Evolutionary conservation across 2,113 vertebrate species (phyloP).

Genomic region (Pleuronectes platessa): DNA sequence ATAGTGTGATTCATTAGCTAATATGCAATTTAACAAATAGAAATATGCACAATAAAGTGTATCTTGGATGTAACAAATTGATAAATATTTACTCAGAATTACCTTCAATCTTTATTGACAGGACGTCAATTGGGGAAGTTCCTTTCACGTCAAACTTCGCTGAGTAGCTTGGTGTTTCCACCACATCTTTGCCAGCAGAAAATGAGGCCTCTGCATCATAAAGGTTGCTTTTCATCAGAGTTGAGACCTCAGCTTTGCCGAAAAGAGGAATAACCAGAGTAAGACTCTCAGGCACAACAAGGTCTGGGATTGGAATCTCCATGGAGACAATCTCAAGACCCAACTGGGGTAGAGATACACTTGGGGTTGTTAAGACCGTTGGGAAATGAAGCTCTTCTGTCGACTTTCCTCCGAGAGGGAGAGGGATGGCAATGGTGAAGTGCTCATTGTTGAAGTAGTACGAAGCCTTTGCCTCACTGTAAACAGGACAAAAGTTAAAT

Average conservation of each 20-base stretch:
- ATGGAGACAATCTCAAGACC: slow-evolving; percentile 83
- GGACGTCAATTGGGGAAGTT: slow-evolving; percentile 83
- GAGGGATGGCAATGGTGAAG: slow-evolving; percentile 82
- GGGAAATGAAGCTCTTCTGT: slow-evolving; percentile 83
- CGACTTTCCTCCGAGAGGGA: slow-evolving; percentile 91
- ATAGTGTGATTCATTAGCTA: background rate
- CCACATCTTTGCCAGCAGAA: slow-evolving; percentile 83
- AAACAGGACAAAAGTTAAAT: slow-evolving; percentile 55
- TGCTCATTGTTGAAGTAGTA: slow-evolving; percentile 86
- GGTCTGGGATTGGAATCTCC: slow-evolving; percentile 83
- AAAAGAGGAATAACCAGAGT: slow-evolving; percentile 85
- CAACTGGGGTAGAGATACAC: slow-evolving; percentile 79
- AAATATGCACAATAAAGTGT: background rate
- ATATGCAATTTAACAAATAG: background rate
- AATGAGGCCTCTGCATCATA: slow-evolving; percentile 89
- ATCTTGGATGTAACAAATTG: background rate
- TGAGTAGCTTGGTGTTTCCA: slow-evolving; percentile 70
- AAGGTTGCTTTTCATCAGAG: slow-evolving; percentile 88
- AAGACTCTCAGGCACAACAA: slow-evolving; percentile 83
- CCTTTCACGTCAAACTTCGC: slow-evolving; percentile 82
- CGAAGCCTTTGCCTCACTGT: slow-evolving; percentile 86
- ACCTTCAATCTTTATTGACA: slow-evolving; percentile 87
- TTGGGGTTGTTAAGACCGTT: slow-evolving; percentile 80
- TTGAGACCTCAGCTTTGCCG: slow-evolving; percentile 85
- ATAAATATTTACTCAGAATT: slow-evolving; percentile 27